Base-by-base conservation (phyloP, 1,140 invertebrate genomes). In the Leucophenga varia region DNA sequence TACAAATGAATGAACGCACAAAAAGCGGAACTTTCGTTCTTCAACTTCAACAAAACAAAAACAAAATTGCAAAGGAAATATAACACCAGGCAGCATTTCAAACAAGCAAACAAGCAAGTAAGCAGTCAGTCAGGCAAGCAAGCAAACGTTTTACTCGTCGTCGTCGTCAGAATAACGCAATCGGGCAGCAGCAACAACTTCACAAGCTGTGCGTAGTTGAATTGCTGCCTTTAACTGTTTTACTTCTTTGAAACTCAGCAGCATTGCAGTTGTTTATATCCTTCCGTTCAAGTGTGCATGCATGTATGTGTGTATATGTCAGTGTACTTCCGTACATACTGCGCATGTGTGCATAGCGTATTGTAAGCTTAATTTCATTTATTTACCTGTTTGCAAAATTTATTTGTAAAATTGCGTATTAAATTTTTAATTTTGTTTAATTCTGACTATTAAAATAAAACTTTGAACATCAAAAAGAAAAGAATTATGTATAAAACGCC, bases 371-470 rank as follows among this genome's bases (percentile, higher is more conserved):
- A 48, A 65, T 67, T 65, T 65, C 61, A 56, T 65, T 65, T 67
- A 65, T 61, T 65, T 56, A 65, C 55, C 59, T 67, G 59, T 54
- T 56, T 67, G 52, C 63, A 59, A 58, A 65, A 65, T 67, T 47
- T 59, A 49, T 59, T 67, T 63, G 48, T 50, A 49, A 67, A 65
- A 65, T 67, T 67, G 59, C 55, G 57, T 65, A 65, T 67, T 67
- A 63, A 67, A 63, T 67, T 67, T 67, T 65, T 67, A 65, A 67
- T 67, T 61, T 52, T n/a, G n/a, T n/a, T n/a, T n/a, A n/a, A n/a
- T n/a, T n/a, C n/a, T n/a, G n/a, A n/a, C n/a, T n/a, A n/a, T n/a
- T n/a, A n/a, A n/a, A n/a, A n/a, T n/a, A n/a, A n/a, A n/a, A n/a
- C n/a, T n/a, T n/a, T n/a, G n/a, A n/a, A n/a, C n/a, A 48, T 57